Base-by-base conservation (phyloP, 1,140 invertebrate genomes). In the Aphaenogaster floridana region DNA sequence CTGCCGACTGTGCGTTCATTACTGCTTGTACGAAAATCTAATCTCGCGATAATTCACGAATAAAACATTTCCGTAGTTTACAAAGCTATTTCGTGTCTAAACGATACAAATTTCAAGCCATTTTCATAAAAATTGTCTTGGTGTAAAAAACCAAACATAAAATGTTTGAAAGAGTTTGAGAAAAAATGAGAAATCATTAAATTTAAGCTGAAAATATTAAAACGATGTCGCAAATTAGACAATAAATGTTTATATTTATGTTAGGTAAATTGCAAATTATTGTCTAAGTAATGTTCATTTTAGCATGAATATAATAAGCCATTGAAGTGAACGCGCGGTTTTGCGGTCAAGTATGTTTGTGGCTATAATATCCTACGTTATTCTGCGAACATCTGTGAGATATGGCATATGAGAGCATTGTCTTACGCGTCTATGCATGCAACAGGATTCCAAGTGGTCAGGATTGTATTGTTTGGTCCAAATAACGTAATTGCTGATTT, bases 31-130 rank as follows among this genome's bases (percentile, higher is more conserved):
- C 17, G 80, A 84, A 84, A 84, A 76, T 84, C 54, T 76, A 84
- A 84, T 84, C 69, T 83, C 54, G 42, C 9, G 69, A 84, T 84
- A 84, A 84, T 72, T 84, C 17, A n/a, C 7, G 57, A 84, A 84
- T 50, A 36, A 84, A 71, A 61, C 39, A 39, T 61, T 50, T 74
- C 50, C 61, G 13, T 11, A 66, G 13, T 71, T 81, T 74, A 84
- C 17, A 48, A 45, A 76, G 3, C 28, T 39, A 36, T 48, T 71
- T 76, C 42, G 42, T 15, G 21, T 34, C 4, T 76, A 0, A 76
- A 42, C 28, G 57, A 39, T 3, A 74, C 21, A 59, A 59, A 28
- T 59, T 13, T 1, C 5, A 21, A 61, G 2, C 2, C 0, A 2
- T 13, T 6, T 50, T n/a, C 36, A 15, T 3, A 66, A 34, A 17